Conservation (phyloP, 2,797 vertebrate genomes). For the Hafferia zeledoni region DNA sequence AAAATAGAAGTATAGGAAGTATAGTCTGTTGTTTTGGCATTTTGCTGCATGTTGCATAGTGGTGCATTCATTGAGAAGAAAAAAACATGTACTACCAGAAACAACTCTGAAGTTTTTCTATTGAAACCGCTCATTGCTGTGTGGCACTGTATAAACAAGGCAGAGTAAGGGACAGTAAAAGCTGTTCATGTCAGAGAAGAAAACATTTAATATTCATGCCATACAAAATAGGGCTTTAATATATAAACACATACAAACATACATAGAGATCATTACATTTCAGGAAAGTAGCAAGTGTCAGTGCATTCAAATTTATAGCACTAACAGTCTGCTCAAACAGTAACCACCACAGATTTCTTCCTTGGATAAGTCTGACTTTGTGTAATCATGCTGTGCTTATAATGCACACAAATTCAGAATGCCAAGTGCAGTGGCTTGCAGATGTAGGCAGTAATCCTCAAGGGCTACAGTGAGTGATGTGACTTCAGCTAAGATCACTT, state of each 20-base stretch:
- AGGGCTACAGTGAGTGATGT: accelerated
- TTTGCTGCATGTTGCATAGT: neutral
- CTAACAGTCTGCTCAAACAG: neutral
- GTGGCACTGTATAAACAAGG: neutral
- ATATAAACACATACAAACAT: neutral
- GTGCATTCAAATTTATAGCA: neutral
- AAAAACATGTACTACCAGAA: neutral
- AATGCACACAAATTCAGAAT: neutral
- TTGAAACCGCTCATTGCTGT: neutral
- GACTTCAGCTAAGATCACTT: neutral
- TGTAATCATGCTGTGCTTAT: neutral
- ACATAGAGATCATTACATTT: neutral
- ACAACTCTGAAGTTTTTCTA: neutral
- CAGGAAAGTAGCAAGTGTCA: neutral
- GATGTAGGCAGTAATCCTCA: neutral
- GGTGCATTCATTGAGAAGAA: neutral
- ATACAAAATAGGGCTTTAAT: neutral
- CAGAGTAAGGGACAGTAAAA: neutral
- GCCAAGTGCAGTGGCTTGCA: neutral
- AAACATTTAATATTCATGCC: neutral
- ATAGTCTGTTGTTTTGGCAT: neutral
- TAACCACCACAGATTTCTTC: neutral
- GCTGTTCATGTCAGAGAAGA: neutral
- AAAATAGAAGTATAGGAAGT: neutral
- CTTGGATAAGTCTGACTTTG: neutral